Percentiles rank a stretch among this genome's conserved stretches.
Evolutionary conservation across 53 echinoderm and acorn worm species (phyloP).

Genomic region (Actinopyga echinites): DNA sequence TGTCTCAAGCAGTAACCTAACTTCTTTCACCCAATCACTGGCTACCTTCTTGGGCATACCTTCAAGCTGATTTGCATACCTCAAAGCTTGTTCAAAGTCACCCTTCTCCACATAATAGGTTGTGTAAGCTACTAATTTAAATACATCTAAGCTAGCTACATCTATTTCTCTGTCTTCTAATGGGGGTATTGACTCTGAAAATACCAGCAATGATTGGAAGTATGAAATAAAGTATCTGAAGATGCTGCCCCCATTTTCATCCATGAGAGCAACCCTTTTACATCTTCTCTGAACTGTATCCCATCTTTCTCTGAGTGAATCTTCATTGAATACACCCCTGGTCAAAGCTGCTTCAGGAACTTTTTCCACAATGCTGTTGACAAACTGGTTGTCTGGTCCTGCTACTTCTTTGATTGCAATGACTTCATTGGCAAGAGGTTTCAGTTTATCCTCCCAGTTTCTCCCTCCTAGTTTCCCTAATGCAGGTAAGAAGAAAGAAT

Average conservation of each 20-base stretch:
- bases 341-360: conserved; percentile 81
- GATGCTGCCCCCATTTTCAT: conserved; percentile 74
- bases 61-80: conserved; percentile 82
- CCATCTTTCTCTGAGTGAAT: conserved; percentile 79
- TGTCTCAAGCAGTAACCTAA: conserved; percentile 86
- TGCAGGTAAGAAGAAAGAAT: background rate
- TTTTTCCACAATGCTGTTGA: conserved; percentile 63
- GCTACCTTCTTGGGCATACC: conserved; percentile 90
- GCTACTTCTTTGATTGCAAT: conserved; percentile 78
- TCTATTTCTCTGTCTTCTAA: conserved; percentile 69
- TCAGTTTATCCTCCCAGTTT: conserved; percentile 68
- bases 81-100: conserved; percentile 86
- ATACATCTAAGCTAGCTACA: conserved; percentile 62
- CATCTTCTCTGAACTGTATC: conserved; percentile 73
- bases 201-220: conserved; percentile 83
- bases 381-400: conserved; percentile 70
- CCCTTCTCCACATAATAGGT: conserved; percentile 78
- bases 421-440: conserved; percentile 82
- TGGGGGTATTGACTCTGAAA: conserved; percentile 66
- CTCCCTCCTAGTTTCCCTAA: conserved; percentile 66
- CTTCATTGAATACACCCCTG: conserved; percentile 81
- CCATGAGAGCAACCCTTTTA: conserved; percentile 79
- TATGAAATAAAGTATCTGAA: conserved; percentile 81
- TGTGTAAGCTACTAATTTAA: conserved; percentile 80
- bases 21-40: conserved; percentile 90